These are phyloP conservation scores for Microplitis manilae DNA, from an alignment of 2,888 invertebrate genomes.

Conservation along the genomic window DNA sequence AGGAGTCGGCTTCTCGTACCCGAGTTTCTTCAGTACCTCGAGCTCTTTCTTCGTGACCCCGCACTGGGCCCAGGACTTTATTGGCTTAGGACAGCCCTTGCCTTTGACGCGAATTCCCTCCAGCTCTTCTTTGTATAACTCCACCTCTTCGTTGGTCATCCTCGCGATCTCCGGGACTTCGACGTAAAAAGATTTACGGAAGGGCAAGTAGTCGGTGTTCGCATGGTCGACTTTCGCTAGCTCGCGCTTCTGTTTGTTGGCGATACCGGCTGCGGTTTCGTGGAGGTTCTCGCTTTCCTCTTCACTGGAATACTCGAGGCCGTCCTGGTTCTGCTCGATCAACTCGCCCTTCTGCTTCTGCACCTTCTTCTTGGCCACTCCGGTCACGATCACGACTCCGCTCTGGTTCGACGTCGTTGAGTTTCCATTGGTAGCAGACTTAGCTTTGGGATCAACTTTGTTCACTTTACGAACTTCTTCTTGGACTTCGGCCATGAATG, in stretches of 20 bases:
- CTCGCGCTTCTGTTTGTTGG: constrained; percentile 93
- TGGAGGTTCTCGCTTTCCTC: constrained; percentile 96
- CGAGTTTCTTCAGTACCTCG: constrained; percentile 90
- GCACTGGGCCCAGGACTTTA: constrained; percentile 98
- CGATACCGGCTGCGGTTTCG: constrained; percentile 89
- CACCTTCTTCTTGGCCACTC: constrained; percentile 86
- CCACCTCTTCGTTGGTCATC: constrained; percentile 91
- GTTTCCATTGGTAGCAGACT: constrained; percentile 66
- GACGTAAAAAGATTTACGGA: constrained; percentile 96
- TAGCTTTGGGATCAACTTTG: constrained; percentile 77
- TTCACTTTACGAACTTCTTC: constrained; percentile 88
- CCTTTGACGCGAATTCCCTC: constrained; percentile 98
- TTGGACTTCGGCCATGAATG: constrained; percentile 94
- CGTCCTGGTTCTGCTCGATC: constrained; percentile 99
- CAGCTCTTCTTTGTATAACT: constrained; percentile 87
- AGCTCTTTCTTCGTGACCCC: constrained; percentile 97
- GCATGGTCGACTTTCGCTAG: constrained; percentile 93
- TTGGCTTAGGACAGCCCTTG: constrained; percentile 95
- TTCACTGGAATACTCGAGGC: constrained; percentile 96
- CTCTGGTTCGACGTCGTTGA: constrained; percentile 56
- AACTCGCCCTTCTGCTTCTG: constrained; percentile 93
- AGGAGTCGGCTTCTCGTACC: constrained; percentile 97
- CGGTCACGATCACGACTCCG: constrained; percentile 86
- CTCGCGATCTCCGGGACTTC: constrained; percentile 95
- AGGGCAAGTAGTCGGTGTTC: constrained; percentile 88